These are phyloP conservation scores for Tribolium madens DNA, from an alignment of 1,140 invertebrate species.

Conservation along the genomic window DNA sequence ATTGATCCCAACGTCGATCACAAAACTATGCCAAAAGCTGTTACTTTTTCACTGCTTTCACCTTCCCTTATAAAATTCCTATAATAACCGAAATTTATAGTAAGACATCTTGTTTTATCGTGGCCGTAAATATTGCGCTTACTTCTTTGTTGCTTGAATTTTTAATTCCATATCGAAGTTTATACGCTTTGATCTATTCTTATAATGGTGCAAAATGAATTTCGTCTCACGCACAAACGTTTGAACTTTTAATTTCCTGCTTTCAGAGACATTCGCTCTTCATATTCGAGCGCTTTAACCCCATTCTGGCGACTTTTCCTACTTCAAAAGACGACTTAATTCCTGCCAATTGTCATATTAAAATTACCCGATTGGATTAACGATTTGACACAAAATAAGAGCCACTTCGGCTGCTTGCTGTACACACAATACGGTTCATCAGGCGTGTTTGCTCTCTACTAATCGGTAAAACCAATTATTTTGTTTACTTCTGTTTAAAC, in stretches of 20 bases:
- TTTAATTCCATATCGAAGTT: conserved; percentile 19
- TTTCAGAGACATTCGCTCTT: conserved; percentile 44
- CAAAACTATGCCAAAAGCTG: conserved; percentile 21
- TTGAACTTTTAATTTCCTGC: conserved; percentile 56
- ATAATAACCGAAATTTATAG: conserved; percentile 34
- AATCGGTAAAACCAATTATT: conserved; percentile 15
- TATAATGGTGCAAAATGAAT: conserved; percentile 51
- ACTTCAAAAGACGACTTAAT: conserved; percentile 27
- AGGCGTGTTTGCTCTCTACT: neutral
- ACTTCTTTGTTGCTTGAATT: conserved; percentile 16
- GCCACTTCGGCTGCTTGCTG: neutral
- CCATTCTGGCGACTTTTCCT: conserved; percentile 18
- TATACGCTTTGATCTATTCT: conserved; percentile 51
- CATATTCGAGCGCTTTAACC: conserved; percentile 25
- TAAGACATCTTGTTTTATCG: conserved; percentile 34
- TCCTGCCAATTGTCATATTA: neutral
- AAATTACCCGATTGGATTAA: neutral
- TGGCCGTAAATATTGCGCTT: neutral
- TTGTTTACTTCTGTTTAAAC: conserved; percentile 1
- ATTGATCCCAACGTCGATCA: conserved; percentile 25
- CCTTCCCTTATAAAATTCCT: conserved; percentile 16
- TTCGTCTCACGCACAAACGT: conserved; percentile 50
- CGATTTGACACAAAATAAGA: neutral
- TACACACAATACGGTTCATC: conserved; percentile 9
- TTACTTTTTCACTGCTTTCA: conserved; percentile 32